These are phyloP conservation scores for Rhynchonycteris naso DNA, from an alignment of 2,797 vertebrate species.

Conservation along the genomic window DNA sequence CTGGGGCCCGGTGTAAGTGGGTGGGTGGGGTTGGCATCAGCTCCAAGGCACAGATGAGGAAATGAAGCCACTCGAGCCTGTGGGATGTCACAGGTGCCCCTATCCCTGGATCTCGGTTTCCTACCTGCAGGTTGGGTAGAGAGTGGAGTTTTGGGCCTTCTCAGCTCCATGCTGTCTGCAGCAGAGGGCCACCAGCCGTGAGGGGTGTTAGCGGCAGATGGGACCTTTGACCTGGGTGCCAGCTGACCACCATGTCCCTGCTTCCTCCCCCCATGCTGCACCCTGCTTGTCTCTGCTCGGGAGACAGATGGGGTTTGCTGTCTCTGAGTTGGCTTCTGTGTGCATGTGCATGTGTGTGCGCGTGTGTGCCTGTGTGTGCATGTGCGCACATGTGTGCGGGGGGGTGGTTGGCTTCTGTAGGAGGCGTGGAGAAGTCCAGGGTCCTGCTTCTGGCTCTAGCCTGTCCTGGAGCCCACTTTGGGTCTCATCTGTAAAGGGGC, in stretches of 20 bases:
- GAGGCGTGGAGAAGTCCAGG: not conserved
- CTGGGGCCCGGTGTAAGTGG: not conserved
- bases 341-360: not conserved
- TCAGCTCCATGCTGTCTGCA: fast-evolving
- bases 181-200: not conserved
- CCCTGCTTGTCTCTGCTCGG: not conserved
- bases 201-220: not conserved
- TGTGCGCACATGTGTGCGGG: too few relatives aligned
- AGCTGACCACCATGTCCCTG: not conserved
- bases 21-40: not conserved
- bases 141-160: not conserved
- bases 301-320: not conserved
- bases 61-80: fast-evolving
- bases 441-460: not conserved
- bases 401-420: not conserved
- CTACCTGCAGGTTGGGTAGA: fast-evolving
- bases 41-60: not conserved
- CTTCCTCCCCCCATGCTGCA: not conserved
- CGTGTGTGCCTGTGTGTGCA: too few relatives aligned
- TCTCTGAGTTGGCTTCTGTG: not conserved
- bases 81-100: not conserved
- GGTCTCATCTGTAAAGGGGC: not conserved
- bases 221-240: not conserved
- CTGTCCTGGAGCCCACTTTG: not conserved
- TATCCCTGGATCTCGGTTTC: not conserved